phyloP scores from a whole-genome alignment of 2,797 vertebrate species.

The Thaleichthys pacificus region DNA sequence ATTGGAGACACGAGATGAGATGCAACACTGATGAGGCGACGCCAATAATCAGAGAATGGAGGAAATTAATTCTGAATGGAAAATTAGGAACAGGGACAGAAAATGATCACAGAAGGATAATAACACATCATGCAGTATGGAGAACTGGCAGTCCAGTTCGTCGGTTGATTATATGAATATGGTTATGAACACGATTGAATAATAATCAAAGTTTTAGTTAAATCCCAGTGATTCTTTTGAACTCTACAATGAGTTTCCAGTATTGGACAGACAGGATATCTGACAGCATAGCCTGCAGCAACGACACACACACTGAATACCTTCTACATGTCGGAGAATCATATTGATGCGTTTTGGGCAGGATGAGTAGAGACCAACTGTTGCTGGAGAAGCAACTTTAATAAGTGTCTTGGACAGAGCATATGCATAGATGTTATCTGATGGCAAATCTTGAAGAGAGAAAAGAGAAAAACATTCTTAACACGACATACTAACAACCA shows the following conservation, averaged over 20 bases:
- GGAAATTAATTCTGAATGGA: neutral
- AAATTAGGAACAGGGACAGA: neutral
- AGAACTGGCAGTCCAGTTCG: neutral
- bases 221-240: neutral
- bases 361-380: slow-evolving; percentile 87
- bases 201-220: neutral
- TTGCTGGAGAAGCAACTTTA: slow-evolving; percentile 82
- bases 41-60: neutral
- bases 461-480: neutral
- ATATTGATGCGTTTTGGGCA: slow-evolving; percentile 79
- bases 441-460: slow-evolving; percentile 32
- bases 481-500: neutral
- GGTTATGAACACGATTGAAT: neutral
- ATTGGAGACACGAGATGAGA: slow-evolving; percentile 29
- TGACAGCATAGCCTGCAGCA: neutral
- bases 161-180: neutral
- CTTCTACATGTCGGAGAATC: slow-evolving; percentile 68
- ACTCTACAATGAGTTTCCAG: neutral
- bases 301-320: slow-evolving; percentile 42
- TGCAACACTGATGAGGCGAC: neutral
- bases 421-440: slow-evolving; percentile 82
- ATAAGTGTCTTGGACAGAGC: slow-evolving; percentile 85
- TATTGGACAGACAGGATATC: neutral
- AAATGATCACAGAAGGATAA: neutral
- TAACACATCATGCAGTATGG: neutral